These are phyloP conservation scores for Tapirus terrestris DNA, from an alignment of 2,113 vertebrate species.

Conservation along the genomic window DNA sequence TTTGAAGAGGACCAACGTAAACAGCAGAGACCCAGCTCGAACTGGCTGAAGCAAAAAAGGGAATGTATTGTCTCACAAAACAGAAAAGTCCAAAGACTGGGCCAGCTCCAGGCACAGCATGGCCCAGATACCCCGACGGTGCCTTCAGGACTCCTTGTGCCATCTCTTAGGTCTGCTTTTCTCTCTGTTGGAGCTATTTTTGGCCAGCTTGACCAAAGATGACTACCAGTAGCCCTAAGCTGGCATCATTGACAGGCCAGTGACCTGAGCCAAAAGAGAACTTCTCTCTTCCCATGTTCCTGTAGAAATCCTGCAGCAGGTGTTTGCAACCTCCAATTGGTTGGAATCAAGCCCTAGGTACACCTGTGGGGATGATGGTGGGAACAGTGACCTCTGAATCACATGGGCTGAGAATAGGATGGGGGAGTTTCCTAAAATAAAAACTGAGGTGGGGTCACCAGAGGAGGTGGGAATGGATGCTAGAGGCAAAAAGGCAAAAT, in stretches of 20 bases:
- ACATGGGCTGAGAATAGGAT: neutral
- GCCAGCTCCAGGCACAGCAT: neutral
- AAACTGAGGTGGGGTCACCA: neutral
- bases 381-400: neutral
- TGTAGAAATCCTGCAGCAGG: neutral
- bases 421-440: neutral
- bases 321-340: neutral
- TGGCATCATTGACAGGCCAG: neutral
- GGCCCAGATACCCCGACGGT: accelerated
- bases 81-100: neutral
- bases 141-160: neutral
- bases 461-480: neutral
- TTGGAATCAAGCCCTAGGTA: neutral
- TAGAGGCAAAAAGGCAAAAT: neutral
- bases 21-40: neutral
- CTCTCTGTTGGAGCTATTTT: neutral
- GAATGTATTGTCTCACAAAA: neutral
- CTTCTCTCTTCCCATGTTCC: accelerated
- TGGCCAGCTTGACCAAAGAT: neutral
- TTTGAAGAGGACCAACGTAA: neutral
- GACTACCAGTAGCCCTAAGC: neutral
- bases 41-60: neutral
- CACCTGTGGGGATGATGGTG: neutral
- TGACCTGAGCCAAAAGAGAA: accelerated
- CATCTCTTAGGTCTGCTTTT: neutral